Evolutionary conservation across 2,113 vertebrate genomes (phyloP).

Genomic region (Motacilla tschutschensis): DNA sequence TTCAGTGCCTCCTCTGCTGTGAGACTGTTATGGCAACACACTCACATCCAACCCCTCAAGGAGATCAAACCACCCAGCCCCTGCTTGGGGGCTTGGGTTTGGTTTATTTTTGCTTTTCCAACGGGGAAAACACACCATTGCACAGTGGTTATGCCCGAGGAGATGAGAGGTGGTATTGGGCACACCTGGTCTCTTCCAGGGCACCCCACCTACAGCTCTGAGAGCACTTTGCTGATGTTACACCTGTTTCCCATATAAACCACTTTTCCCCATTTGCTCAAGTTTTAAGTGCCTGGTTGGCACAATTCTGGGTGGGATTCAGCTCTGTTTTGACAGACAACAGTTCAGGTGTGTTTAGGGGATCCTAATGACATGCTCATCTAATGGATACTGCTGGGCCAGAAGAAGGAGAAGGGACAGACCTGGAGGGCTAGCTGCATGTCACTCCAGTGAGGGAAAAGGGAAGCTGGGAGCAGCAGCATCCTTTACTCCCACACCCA

Average conservation of each 20-base stretch:
- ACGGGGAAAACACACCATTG: neutral
- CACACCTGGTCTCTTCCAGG: neutral
- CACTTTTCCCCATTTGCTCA: neutral
- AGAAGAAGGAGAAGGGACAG: neutral
- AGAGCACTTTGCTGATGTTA: rapidly evolving
- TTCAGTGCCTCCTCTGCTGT: neutral
- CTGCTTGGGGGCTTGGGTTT: neutral
- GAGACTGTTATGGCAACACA: neutral
- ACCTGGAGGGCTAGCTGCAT: neutral
- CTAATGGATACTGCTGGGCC: neutral
- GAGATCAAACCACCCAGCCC: neutral
- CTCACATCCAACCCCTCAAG: neutral
- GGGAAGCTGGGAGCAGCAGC: neutral
- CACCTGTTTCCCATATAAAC: neutral
- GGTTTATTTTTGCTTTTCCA: neutral
- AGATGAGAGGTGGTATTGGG: neutral
- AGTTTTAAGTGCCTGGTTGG: neutral
- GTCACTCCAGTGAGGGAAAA: neutral
- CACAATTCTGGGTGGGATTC: neutral
- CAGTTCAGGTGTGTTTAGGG: neutral
- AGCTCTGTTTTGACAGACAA: neutral
- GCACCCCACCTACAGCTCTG: neutral
- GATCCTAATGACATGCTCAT: neutral
- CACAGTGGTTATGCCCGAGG: neutral
- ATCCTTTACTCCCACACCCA: neutral